These are phyloP conservation scores for Ibycter americanus DNA, from an alignment of 2,797 vertebrate species.

Conservation along the genomic window DNA sequence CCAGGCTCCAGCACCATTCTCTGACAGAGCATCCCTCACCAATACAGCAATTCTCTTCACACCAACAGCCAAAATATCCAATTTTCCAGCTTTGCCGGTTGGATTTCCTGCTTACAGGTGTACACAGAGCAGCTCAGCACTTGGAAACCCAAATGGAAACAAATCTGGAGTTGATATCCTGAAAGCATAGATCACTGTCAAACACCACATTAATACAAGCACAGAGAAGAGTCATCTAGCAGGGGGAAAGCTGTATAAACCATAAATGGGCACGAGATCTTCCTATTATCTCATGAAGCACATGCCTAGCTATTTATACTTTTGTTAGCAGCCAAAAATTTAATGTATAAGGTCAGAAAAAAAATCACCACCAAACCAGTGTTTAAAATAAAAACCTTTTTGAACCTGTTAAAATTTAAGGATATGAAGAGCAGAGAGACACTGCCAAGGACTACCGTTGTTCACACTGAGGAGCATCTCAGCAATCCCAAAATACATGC, in stretches of 20 bases:
- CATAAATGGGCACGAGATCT: background rate
- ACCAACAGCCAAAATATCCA: background rate
- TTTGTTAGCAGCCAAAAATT: background rate
- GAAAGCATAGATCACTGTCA: background rate
- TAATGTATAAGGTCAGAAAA: background rate
- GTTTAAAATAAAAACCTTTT: background rate
- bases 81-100: background rate
- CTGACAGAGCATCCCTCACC: background rate
- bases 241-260: background rate
- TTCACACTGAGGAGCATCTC: background rate
- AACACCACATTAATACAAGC: background rate
- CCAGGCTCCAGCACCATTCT: fast-evolving
- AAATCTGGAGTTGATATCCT: background rate
- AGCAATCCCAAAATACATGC: background rate
- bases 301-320: background rate
- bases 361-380: background rate
- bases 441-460: background rate
- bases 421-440: background rate
- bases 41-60: background rate
- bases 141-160: background rate
- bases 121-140: background rate
- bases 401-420: background rate
- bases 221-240: background rate
- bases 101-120: background rate
- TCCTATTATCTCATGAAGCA: background rate